Conservation (phyloP, 2,888 invertebrate species). For the Cheilosia impressa region DNA sequence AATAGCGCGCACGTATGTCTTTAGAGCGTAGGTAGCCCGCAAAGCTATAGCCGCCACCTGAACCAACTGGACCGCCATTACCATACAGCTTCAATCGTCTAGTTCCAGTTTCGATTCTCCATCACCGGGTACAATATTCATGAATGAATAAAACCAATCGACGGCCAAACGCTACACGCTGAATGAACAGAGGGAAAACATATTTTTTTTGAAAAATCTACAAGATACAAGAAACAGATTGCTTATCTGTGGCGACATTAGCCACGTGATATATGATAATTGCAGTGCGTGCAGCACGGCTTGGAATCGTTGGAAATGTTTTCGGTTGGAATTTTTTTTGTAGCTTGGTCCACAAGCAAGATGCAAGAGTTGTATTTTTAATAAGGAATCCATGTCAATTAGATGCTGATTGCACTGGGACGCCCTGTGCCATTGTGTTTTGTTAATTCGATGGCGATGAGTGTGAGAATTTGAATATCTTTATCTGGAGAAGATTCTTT, state of each 20-base stretch:
- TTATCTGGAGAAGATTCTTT: slow-evolving; percentile 32
- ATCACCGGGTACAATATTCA: slow-evolving; percentile 47
- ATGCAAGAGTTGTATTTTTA: slow-evolving; percentile 7
- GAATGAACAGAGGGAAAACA: slow-evolving; percentile 46
- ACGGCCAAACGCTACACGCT: neutral
- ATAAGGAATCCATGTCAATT: slow-evolving; percentile 69
- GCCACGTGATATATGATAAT: slow-evolving; percentile 70
- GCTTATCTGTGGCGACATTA: slow-evolving; percentile 72
- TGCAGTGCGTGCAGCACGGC: slow-evolving; percentile 48
- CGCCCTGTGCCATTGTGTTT: slow-evolving; percentile 48
- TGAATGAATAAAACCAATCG: slow-evolving; percentile 71
- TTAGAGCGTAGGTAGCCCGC: slow-evolving; percentile 59
- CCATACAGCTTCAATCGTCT: slow-evolving; percentile 16
- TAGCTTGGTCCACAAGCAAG: neutral
- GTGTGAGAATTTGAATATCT: slow-evolving; percentile 73
- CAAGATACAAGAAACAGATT: slow-evolving; percentile 68
- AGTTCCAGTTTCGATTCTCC: slow-evolving; percentile 44
- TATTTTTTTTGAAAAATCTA: slow-evolving; percentile 49
- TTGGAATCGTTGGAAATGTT: slow-evolving; percentile 30
- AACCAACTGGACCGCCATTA: slow-evolving; percentile 11
- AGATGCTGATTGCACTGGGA: slow-evolving; percentile 65
- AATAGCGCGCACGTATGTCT: slow-evolving; percentile 17
- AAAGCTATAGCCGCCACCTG: slow-evolving; percentile 60
- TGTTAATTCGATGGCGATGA: slow-evolving; percentile 67
- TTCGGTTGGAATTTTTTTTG: slow-evolving; percentile 27